phyloP scores from a whole-genome alignment of 2,113 vertebrate genomes.

The Macrotus californicus region DNA sequence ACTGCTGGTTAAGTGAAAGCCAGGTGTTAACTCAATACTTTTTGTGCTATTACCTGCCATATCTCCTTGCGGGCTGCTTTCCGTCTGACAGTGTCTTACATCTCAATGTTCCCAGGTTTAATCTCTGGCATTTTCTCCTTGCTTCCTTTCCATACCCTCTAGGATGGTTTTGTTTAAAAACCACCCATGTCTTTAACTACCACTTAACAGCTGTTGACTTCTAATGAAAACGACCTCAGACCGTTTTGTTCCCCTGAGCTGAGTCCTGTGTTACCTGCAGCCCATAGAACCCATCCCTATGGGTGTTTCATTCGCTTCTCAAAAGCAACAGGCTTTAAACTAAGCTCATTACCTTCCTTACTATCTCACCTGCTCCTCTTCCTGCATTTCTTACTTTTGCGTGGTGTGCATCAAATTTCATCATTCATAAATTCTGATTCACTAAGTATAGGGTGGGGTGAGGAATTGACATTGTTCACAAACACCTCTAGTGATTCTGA shows the following conservation, averaged over 20 bases:
- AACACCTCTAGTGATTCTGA: neutral
- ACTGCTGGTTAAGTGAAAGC: neutral
- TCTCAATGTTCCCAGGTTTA: neutral
- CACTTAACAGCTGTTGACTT: neutral
- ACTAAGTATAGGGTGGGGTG: neutral
- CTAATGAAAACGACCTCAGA: neutral
- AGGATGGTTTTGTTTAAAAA: neutral
- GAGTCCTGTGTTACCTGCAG: neutral
- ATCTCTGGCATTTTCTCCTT: neutral
- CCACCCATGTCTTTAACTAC: neutral
- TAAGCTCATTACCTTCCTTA: neutral
- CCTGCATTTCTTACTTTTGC: neutral
- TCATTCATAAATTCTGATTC: neutral
- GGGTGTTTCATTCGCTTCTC: neutral
- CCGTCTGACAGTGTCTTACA: neutral
- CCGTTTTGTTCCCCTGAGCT: neutral
- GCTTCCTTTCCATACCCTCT: neutral
- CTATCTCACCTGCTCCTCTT: neutral
- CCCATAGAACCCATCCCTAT: neutral
- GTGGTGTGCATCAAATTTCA: neutral
- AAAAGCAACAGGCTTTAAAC: neutral
- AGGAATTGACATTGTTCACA: neutral
- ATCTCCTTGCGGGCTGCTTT: neutral
- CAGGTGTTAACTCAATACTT: neutral
- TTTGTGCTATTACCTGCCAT: neutral